phyloP scores from a whole-genome alignment of 2,797 vertebrate species.

The Chaetodon trifasciatus region DNA sequence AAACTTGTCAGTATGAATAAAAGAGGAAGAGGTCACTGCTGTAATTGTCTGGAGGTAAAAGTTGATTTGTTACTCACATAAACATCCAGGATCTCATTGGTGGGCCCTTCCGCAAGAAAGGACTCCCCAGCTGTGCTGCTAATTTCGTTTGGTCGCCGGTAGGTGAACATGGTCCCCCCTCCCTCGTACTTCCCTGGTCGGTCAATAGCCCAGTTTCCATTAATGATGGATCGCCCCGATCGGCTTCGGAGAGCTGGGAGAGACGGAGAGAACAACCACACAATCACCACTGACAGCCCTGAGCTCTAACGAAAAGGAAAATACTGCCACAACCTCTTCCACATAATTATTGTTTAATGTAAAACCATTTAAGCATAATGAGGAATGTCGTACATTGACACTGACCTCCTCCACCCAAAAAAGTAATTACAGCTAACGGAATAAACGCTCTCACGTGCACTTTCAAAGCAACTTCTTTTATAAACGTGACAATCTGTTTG shows the following conservation, averaged over 20 bases:
- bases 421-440: conserved; percentile 34
- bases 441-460: conserved; percentile 48
- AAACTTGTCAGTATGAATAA: neutral
- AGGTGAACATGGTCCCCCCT: conserved; percentile 95
- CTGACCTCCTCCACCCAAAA: conserved; percentile 39
- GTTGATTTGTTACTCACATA: conserved; percentile 88
- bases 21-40: neutral
- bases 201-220: conserved; percentile 98
- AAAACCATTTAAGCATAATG: conserved; percentile 41
- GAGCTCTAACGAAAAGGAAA: conserved; percentile 41
- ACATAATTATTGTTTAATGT: conserved; percentile 57
- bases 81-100: conserved; percentile 95
- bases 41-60: neutral
- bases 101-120: conserved; percentile 95
- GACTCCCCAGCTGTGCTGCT: conserved; percentile 95
- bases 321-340: conserved; percentile 19
- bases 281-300: conserved; percentile 41
- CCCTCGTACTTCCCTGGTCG: conserved; percentile 95
- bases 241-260: conserved; percentile 91
- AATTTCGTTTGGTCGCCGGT: conserved; percentile 96
- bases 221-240: conserved; percentile 95
- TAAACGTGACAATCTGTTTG: conserved; percentile 64
- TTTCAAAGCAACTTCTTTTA: conserved; percentile 52
- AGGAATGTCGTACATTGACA: conserved; percentile 16
- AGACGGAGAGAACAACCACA: conserved; percentile 51